Evolutionary conservation across 1,140 invertebrate species (phyloP), one percentile per base, ranked within the genome.

Genomic region (Diuraphis noxia): DNA sequence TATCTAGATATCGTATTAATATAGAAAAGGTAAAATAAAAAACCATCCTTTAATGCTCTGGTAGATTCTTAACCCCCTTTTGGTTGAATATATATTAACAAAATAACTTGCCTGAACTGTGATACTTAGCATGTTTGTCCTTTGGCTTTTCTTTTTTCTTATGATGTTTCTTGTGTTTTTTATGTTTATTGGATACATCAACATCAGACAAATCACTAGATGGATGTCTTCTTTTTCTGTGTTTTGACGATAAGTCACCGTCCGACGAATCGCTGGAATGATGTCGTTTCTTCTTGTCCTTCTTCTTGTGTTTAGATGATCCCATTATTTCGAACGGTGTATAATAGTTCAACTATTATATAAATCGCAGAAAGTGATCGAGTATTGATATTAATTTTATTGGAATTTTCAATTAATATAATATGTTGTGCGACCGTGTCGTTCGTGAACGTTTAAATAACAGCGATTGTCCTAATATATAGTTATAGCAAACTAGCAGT

Each of bases 101-200:
- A 85, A 46, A 91, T 81, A 25, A 81, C 63, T 79, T 81, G 21
- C 89, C 89, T 38, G 89, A 91, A 41, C 89, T 91, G 8, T 82
- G 89, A 36, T 91, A 91, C 43, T 91, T 91, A 8, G 40, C 30
- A 72, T 72, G 30, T 91, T 82, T 91, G 0, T 91, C 89, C 9
- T 91, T 91, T 17, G 89, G 34, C 36, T 91, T 91, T 30, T 91
- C 89, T 52, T 52, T 91, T 46, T 52, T 91, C 21, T 82, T 91
- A 81, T 91, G 89, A 30, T 91, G 89, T 52, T 91, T 91, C 43
- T 91, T 91, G 43, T 91, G 89, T 81, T 91, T 91, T 17, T 91
- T 91, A n/a, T 91, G 89, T 82, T 81, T 91, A 17, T n/a, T 49
- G 25, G 72, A 46, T 8, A 81, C 34, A n/a, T 91, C 89, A 19